Evolutionary conservation across 2,888 invertebrate genomes (phyloP), one percentile per base, ranked within the genome.

Genomic region (Toxonevra muliebris): DNA sequence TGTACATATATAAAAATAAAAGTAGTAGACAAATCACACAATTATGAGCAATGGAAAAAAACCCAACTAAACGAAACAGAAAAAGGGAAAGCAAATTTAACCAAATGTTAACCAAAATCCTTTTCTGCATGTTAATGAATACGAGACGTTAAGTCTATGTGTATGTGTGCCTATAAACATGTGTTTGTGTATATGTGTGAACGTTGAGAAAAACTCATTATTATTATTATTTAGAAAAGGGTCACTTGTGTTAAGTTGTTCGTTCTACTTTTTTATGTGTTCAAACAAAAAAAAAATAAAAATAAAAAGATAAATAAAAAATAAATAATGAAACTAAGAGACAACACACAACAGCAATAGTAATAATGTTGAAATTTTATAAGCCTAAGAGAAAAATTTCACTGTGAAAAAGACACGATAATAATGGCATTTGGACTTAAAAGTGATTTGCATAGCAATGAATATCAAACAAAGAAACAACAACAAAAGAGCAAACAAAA

Each of bases 401-500:
- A 15, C 10, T 15, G 15, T 11, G 17, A 17, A 20, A 4, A 45
- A 13, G 10, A 59, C 75, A 76, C 76, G 76, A 76, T 76, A 77
- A 79, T 78, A 77, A 77, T 69, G 75, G 72, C 69, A 74, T 76
- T 75, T 30, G 75, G 78, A 77, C 77, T 77, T 74, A 69, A 70
- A 71, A 74, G 74, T 76, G 79, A 82, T 82, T 83, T 82, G 83
- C 80, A 82, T 82, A 80, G 78, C 76, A 81, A 83, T 82, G 81
- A 80, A 76, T 77, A 77, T 75, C 76, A 77, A 76, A 73, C 59
- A 59, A n/a, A n/a, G n/a, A n/a, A n/a, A n/a, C n/a, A n/a, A n/a
- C n/a, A n/a, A n/a, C n/a, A n/a, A n/a, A n/a, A n/a, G n/a, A n/a
- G n/a, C n/a, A n/a, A 42, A 42, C 48, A 41, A n/a, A 43, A 42